Base-by-base conservation (phyloP, 2,797 vertebrate genomes). In the Antrozous pallidus region DNA sequence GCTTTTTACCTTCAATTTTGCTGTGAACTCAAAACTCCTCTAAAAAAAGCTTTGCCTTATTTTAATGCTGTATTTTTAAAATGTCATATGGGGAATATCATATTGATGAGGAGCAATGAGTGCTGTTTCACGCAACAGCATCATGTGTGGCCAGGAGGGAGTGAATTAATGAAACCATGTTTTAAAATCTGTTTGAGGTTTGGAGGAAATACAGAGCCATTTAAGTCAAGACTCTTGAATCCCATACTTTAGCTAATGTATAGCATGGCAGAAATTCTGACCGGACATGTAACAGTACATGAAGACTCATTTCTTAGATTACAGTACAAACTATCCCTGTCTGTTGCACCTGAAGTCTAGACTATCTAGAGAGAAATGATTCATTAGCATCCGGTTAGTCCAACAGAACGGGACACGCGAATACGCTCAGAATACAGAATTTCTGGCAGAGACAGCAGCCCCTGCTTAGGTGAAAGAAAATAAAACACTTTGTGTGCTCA, bases 101-200 rank as follows among this genome's bases (percentile, higher is more conserved):
- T 14, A 58, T 54, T 6, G 42, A 6, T 63, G 1, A 24, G 22
- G 22, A 13, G 9, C 2, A 79, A 45, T 45, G 36, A 13, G 18
- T 33, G 31, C 49, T 31, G 13, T 6, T 33, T 49, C 0, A 33
- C 11, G 91, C 36, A 84, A 13, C 1, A 63, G 26, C 31, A 42
- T 7, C 17, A 3, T 18, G 9, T 86, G 40, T 28, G 5, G 0
- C 38, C 70, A 70, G 22, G 42, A 61, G 2, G 11, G 28, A 74
- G 10, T 11, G 1, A 81, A 18, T 20, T 36, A 40, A 8, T 58
- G 38, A 88, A n/a, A 56, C 38, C 18, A 78, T 85, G 13, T 31
- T 95, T 95, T 85, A 33, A 90, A 88, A 93, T 88, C 63, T 63
- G 16, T 91, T 73, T 67, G 40, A 67, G 51, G 26, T 61, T 65